Evolutionary conservation across 2,888 invertebrate genomes (phyloP), one percentile per base, ranked within the genome.

Genomic region (Cylloceria caligata): DNA sequence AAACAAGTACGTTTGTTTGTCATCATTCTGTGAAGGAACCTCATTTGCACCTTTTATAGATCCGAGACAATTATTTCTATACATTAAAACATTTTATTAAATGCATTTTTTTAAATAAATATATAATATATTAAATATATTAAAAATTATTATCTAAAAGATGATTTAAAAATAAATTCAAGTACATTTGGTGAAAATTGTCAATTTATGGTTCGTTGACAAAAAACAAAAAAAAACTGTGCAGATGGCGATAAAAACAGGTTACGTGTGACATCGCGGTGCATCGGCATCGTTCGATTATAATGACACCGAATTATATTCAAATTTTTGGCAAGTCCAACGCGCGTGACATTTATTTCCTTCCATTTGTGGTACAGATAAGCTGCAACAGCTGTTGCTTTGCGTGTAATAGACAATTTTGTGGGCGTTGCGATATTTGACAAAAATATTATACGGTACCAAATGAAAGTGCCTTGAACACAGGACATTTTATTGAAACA

Each of bases 401-500:
- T 42, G 52, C 52, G 34, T 30, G n/a, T 16, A 60, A 39, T 52
- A 57, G 60, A 19, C 19, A 60, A 30, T 60, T 16, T 60, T 36
- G 60, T 60, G 60, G 60, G 36, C 60, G 60, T 60, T 36, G 60
- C 85, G 81, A 83, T 83, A 85, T 80, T 84, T 52, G 68, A 84
- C 77, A 83, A 85, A 83, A 84, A 87, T 69, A 83, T 81, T 86
- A 86, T 88, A 86, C 86, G 89, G 86, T 78, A 83, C 77, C 83
- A 86, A 88, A 85, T 88, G 88, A 89, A 89, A 86, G 88, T 88
- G 86, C 83, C 74, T 81, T 62, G 68, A 80, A 68, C n/a, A 64
- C 68, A 81, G 83, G 73, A 72, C 45, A 60, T 71, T 34, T 30
- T 34, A 7, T 19, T 3, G 34, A 21, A 6, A 42, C 64, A 64